phyloP scores from a whole-genome alignment of 1,140 invertebrate species.

The Drosophila nebulosa region DNA sequence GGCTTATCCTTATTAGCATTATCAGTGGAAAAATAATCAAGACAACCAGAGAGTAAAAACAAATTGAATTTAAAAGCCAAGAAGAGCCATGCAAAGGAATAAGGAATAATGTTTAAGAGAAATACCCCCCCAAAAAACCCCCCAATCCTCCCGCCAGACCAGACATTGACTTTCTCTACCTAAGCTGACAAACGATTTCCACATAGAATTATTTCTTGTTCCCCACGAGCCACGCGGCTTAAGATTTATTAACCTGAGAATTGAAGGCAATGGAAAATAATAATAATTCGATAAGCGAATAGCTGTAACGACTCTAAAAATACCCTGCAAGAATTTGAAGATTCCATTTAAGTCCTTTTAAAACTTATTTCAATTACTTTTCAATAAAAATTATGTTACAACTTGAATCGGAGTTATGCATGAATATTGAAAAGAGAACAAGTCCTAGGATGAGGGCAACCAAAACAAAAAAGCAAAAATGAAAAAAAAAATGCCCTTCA shows the following conservation, averaged over 20 bases:
- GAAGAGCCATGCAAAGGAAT: neutral
- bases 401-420: no score
- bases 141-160: neutral
- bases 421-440: no score
- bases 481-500: no score
- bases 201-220: conserved; percentile 57
- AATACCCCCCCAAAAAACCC: neutral
- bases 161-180: conserved; percentile 6
- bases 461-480: neutral
- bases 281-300: conserved; percentile 3
- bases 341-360: no score
- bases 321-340: neutral
- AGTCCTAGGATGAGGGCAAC: no score
- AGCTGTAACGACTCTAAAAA: neutral
- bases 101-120: conserved; percentile 45
- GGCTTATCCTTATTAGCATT: conserved; percentile 78
- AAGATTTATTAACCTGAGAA: conserved; percentile 75
- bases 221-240: conserved; percentile 54
- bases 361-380: no score
- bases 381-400: no score
- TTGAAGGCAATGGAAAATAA: conserved; percentile 45
- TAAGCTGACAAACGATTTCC: conserved; percentile 78
- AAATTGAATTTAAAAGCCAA: conserved; percentile 67
- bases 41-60: conserved; percentile 55
- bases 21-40: conserved; percentile 75